phyloP scores from a whole-genome alignment of 2,797 vertebrate species.

The Anguilla anguilla region DNA sequence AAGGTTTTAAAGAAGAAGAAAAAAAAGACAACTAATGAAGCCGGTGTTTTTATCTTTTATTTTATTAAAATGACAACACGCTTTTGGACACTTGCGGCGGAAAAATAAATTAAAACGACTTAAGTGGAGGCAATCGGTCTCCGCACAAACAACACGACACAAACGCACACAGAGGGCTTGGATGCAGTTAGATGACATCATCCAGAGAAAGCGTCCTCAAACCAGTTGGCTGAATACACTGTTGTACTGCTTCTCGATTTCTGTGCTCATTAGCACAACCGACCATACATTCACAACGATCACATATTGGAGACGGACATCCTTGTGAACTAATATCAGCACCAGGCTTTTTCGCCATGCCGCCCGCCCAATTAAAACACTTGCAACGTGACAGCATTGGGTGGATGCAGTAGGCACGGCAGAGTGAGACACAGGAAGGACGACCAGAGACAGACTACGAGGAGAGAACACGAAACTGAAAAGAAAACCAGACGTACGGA shows the following conservation, averaged over 20 bases:
- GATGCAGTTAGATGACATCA: neutral
- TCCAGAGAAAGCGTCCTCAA: neutral
- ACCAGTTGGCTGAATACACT: neutral
- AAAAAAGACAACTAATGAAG: conserved; percentile 18
- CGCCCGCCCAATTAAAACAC: neutral
- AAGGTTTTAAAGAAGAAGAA: conserved; percentile 42
- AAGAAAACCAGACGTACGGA: neutral
- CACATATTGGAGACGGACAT: neutral
- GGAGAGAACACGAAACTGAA: neutral
- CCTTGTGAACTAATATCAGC: neutral
- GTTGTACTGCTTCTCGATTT: neutral
- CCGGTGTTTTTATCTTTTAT: conserved; percentile 23
- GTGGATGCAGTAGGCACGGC: neutral
- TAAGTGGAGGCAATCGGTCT: conserved; percentile 8
- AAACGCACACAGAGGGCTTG: neutral
- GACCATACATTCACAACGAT: neutral
- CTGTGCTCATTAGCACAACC: neutral
- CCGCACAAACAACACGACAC: neutral
- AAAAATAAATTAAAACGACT: conserved; percentile 3
- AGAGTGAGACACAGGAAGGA: neutral
- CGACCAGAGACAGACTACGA: neutral
- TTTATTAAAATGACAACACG: conserved; percentile 37
- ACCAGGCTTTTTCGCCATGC: neutral
- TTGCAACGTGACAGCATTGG: neutral
- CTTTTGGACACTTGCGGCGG: conserved; percentile 35